Evolutionary conservation across 35 echinoderm and acorn worm species (phyloP).

Genomic region (Heliocidaris tuberculata): DNA sequence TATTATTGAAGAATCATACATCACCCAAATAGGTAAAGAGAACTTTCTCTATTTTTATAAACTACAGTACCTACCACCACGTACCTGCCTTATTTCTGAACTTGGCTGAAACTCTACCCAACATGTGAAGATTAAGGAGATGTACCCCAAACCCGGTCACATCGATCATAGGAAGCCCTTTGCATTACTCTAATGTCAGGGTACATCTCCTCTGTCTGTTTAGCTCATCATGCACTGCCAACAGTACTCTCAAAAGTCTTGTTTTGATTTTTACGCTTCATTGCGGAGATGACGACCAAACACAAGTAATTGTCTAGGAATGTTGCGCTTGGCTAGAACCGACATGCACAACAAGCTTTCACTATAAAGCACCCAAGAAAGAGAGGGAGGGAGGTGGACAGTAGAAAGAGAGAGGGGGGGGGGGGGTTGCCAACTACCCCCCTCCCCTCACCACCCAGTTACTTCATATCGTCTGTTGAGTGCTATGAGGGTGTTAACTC

Average conservation of each 20-base stretch:
- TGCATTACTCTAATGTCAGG: not conserved
- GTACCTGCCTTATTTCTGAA: not conserved
- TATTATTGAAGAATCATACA: not conserved
- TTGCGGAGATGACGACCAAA: not conserved
- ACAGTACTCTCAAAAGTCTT: not conserved
- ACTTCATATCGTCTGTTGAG: too few species aligned
- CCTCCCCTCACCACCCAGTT: too few species aligned
- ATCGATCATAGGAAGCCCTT: not conserved
- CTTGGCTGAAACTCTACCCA: not conserved
- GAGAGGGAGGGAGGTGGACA: not conserved
- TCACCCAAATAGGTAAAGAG: not conserved
- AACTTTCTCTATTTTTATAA: not conserved
- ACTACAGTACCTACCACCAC: not conserved
- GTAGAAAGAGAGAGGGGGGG: not conserved
- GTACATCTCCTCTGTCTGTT: not conserved
- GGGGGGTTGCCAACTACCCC: too few species aligned
- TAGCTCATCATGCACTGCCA: constrained; percentile 7
- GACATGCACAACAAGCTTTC: not conserved
- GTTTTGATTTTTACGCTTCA: not conserved
- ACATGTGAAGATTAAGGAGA: not conserved
- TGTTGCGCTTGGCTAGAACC: not conserved
- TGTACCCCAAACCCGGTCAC: not conserved
- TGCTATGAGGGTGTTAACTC: too few species aligned
- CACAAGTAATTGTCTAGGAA: constrained; percentile 17
- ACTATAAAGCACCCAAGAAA: not conserved